Percentiles rank a stretch among this genome's conserved stretches.
phyloP scores from a whole-genome alignment of 2,113 vertebrate genomes.

The Vombatus ursinus region DNA sequence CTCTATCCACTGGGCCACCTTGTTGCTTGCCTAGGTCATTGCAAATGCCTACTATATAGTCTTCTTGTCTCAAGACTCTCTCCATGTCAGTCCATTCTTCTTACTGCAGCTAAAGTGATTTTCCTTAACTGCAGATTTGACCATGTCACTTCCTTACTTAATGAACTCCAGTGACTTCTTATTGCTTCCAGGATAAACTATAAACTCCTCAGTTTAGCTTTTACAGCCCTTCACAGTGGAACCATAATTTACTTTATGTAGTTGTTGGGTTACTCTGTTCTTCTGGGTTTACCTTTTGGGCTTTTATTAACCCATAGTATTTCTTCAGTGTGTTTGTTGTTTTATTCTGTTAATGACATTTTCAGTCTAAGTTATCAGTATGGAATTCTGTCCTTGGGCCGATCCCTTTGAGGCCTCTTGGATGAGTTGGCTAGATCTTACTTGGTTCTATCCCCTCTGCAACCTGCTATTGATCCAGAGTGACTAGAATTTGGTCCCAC shows the following conservation, averaged over 20 bases:
- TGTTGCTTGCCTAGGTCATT: background rate
- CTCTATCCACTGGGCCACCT: no score
- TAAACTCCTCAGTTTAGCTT: background rate
- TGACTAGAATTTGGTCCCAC: no score
- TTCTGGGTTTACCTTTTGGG: background rate
- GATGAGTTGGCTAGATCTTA: background rate
- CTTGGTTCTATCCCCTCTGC: background rate
- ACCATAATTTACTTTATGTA: background rate
- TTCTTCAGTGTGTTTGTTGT: background rate
- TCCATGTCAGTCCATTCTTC: background rate
- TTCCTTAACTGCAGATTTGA: background rate
- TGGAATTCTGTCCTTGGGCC: no score
- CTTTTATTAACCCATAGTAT: background rate
- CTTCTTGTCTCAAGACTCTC: no score
- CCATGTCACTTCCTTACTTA: no score
- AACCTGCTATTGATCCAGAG: background rate
- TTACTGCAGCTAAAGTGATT: background rate
- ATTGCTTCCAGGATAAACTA: background rate
- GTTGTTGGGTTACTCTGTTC: background rate
- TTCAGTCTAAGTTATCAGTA: background rate
- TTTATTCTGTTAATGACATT: background rate
- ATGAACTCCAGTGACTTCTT: background rate
- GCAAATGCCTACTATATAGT: background rate
- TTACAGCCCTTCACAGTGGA: background rate
- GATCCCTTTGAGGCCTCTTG: background rate